Conservation (phyloP, 2,797 vertebrate species). For the Brotogeris chrysoptera region DNA sequence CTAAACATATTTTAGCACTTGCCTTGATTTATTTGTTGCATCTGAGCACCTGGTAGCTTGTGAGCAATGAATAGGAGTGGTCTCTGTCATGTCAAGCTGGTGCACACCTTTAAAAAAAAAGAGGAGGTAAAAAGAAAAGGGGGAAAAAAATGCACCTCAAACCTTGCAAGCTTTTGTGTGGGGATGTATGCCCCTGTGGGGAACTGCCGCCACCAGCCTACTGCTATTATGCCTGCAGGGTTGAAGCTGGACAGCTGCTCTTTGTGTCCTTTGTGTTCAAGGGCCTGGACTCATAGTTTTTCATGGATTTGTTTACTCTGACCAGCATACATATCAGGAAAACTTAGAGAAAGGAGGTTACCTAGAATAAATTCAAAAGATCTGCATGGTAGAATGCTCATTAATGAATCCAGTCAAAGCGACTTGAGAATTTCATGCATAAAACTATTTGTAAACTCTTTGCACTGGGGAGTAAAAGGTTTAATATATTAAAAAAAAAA, state of each 20-base stretch:
- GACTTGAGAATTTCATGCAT: not conserved
- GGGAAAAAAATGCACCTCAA: not conserved
- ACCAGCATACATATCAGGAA: constrained; percentile 5
- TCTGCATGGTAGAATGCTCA: not conserved
- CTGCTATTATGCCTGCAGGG: not conserved
- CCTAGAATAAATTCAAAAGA: not conserved
- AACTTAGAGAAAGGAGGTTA: not conserved
- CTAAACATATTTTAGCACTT: not conserved
- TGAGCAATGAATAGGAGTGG: not conserved
- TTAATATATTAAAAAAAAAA: not conserved
- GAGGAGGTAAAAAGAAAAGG: not conserved
- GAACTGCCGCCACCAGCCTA: not conserved
- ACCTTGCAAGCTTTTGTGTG: constrained; percentile 13
- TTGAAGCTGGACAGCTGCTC: constrained; percentile 26
- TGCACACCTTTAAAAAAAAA: not conserved
- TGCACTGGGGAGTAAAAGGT: not conserved
- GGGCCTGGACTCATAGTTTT: not conserved
- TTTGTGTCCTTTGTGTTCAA: constrained; percentile 40
- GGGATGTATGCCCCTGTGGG: not conserved
- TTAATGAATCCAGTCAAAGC: not conserved
- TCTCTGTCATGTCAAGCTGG: not conserved
- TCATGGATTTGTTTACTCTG: constrained; percentile 17
- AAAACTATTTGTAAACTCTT: not conserved
- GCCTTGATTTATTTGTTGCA: not conserved
- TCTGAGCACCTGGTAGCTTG: not conserved